Conservation (phyloP, 2,888 invertebrate species). For the Chaetoderma sp. region DNA sequence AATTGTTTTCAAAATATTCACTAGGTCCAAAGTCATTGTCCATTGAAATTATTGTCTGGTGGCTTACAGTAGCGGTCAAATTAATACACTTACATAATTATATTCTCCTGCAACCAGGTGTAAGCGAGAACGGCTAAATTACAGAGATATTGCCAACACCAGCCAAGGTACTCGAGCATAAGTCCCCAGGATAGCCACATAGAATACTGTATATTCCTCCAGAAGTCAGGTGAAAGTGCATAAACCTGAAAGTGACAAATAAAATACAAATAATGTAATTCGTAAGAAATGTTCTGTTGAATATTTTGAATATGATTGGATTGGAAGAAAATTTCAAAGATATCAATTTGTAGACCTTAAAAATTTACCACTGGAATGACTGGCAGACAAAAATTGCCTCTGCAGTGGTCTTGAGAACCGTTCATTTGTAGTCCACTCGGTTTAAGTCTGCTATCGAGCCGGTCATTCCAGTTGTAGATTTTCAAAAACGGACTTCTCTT, state of each 20-base stretch:
- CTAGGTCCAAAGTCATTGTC: too few species aligned
- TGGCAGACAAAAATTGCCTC: too few species aligned
- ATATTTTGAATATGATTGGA: background rate
- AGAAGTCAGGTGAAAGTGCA: slow-evolving; percentile 50
- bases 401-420: too few species aligned
- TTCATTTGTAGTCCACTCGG: too few species aligned
- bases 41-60: too few species aligned
- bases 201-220: slow-evolving; percentile 43
- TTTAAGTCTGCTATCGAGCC: too few species aligned
- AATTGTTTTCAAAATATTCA: too few species aligned
- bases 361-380: too few species aligned
- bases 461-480: too few species aligned
- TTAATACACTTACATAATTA: slow-evolving; percentile 59
- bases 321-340: background rate
- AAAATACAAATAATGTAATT: background rate
- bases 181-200: slow-evolving; percentile 47
- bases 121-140: slow-evolving; percentile 40
- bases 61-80: too few species aligned
- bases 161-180: slow-evolving; percentile 47
- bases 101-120: slow-evolving; percentile 57
- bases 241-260: slow-evolving; percentile 51
- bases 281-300: background rate
- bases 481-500: too few species aligned
- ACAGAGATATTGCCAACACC: slow-evolving; percentile 48
- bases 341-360: too few species aligned